Base-by-base conservation (phyloP, 2,113 vertebrate species). In the Trichomycterus rosablanca region DNA sequence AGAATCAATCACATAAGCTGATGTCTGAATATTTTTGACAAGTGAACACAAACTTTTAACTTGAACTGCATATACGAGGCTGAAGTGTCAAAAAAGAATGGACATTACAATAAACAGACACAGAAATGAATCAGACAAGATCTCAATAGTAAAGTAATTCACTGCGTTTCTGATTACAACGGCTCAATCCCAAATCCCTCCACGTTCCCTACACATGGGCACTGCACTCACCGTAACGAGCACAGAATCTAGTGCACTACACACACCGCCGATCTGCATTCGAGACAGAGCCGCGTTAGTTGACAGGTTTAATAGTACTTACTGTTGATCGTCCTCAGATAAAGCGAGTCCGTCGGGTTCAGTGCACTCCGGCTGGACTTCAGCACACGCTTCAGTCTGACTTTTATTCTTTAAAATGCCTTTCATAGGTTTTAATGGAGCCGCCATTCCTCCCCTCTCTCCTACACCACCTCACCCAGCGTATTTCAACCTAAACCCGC, bases 381-480 rank as follows among this genome's bases (percentile, higher is more conserved):
- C 81, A 3, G 74, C 44, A 46, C 69, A 52, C 3, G 75, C 63
- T 66, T 78, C 77, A 32, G 79, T 67, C 43, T 59, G 68, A 12
- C 71, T 79, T 75, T 85, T 88, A 78, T 89, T 88, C 71, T 89
- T 89, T 49, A 89, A 63, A 60, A 89, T 89, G 49, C 88, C 86
- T 85, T 88, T 88, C 48, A 89, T 86, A 68, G 84, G 88, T 58
- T 84, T 40, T n/a, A 40, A 82, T 50, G 78, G 81, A 76, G 88
- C 80, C 82, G 86, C 88, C 88, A 89, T 89, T 86, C 88, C 88
- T 75, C 82, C 82, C 42, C 40, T 48, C 30, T 34, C 26, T 46
- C 32, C 62, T 54, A n/a, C 43, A 35, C 16, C 16, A 15, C 51
- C 62, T 20, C 30, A 9, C 40, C 35, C 16, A 64, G 39, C 24